Evolutionary conservation across 2,888 invertebrate species (phyloP), one percentile per base, ranked within the genome.

Genomic region (Eristalis arbustorum): DNA sequence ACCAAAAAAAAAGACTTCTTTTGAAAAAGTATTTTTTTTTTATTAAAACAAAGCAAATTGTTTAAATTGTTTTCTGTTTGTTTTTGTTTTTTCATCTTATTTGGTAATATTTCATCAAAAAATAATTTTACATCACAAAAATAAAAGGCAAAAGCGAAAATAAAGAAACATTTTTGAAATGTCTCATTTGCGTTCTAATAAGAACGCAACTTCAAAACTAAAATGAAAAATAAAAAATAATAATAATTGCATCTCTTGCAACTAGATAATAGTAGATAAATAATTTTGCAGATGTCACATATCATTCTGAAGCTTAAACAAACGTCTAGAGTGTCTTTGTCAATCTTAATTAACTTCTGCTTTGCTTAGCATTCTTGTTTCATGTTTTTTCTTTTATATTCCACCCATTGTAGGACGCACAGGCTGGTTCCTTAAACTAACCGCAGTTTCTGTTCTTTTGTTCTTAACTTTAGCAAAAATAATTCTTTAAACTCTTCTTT

Each of bases 111-210:
- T 66, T 66, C 34, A 64, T 72, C 73, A 68, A 82, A 75, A 59
- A 85, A 49, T 59, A 82, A 69, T 25, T 49, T 28, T 68, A 69
- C 37, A 66, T 76, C 57, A 69, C 56, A 57, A 57, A 68, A 77
- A 68, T 72, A 76, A 40, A 34, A 79, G 80, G 66, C 71, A 69
- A 82, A 77, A 81, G 76, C 68, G 72, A 77, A 79, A 73, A 76
- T 75, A 59, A 42, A 74, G 59, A 74, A 83, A 83, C 83, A 87
- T 87, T 83, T 79, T 49, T 87, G 40, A 87, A 87, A 87, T 83
- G 77, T 85, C 80, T 34, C 84, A 49, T 40, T 1, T 4, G 8
- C 66, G 71, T 31, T 57, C 40, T 57, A 67, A 67, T 23, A 76
- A 69, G 59, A 78, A 69, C 67, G 57, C 49, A 49, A 49, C 18